Percentiles rank a stretch among this genome's conserved stretches.
These are phyloP conservation scores for Acanthosepion esculentum DNA, from an alignment of 2,888 invertebrate species.

Conservation along the genomic window DNA sequence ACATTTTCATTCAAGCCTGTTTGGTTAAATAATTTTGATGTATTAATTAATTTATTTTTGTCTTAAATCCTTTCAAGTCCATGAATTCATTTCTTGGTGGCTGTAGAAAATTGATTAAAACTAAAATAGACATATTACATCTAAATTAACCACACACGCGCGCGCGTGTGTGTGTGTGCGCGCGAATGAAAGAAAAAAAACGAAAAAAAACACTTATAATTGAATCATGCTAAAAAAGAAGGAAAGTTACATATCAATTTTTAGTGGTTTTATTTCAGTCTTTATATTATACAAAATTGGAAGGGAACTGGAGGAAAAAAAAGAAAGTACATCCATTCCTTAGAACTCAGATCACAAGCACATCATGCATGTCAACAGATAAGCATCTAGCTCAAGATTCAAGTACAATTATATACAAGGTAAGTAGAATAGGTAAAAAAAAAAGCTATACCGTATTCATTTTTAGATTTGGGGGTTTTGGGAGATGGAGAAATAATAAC, in stretches of 20 bases:
- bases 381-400: background rate
- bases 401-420: constrained; percentile 2
- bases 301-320: background rate
- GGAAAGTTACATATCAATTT: background rate
- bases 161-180: no score
- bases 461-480: background rate
- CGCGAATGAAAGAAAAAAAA: no score
- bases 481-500: background rate
- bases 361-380: background rate
- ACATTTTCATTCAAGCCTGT: no score
- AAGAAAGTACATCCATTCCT: background rate
- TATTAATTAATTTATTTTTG: no score
- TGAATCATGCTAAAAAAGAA: background rate
- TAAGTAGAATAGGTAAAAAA: background rate
- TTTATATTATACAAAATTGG: constrained; percentile 21
- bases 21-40: no score
- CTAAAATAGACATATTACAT: no score
- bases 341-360: constrained; percentile 7
- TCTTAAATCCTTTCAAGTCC: no score
- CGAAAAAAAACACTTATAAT: no score
- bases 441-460: background rate
- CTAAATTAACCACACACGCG: no score
- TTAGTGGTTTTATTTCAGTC: constrained; percentile 20
- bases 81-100: no score
- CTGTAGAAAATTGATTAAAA: no score